Evolutionary conservation across 2,113 vertebrate genomes (phyloP).

Genomic region (Machaerirhynchus nigripectus): DNA sequence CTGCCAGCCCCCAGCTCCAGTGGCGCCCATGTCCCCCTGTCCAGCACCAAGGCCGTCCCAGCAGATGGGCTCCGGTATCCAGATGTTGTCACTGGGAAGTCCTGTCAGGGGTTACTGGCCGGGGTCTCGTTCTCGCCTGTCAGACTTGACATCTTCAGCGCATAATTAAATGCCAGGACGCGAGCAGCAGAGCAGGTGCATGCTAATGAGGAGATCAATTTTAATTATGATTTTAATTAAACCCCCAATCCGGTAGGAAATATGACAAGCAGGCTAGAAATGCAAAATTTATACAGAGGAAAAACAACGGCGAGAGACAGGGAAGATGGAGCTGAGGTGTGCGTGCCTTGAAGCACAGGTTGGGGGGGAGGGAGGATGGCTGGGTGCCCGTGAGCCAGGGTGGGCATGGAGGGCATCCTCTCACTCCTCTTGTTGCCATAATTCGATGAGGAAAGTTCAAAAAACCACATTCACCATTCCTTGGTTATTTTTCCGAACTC

Average conservation of each 20-base stretch:
- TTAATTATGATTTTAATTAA: conserved; percentile 94
- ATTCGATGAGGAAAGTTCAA: background rate
- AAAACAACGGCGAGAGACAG: background rate
- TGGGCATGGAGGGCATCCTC: background rate
- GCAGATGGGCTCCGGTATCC: conserved; percentile 22
- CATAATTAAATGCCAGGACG: conserved; percentile 75
- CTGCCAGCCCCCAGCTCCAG: background rate
- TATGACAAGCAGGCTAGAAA: conserved; percentile 77
- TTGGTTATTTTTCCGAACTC: background rate
- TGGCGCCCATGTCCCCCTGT: background rate
- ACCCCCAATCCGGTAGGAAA: conserved; percentile 83
- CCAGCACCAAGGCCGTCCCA: background rate
- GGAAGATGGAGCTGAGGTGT: background rate
- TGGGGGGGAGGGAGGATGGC: background rate
- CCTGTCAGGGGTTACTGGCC: conserved; percentile 52
- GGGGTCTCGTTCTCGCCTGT: conserved; percentile 74
- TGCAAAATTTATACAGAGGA: conserved; percentile 37
- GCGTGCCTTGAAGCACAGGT: background rate
- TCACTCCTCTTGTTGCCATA: background rate
- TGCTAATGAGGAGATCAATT: conserved; percentile 90
- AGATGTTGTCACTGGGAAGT: conserved; percentile 38
- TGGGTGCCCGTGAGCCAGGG: background rate
- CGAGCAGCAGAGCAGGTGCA: conserved; percentile 84
- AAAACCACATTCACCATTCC: rapidly evolving
- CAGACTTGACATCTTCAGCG: conserved; percentile 78